These are phyloP conservation scores for Xestoiulus laeticollis DNA, from an alignment of 2,888 invertebrate species.

Conservation along the genomic window DNA sequence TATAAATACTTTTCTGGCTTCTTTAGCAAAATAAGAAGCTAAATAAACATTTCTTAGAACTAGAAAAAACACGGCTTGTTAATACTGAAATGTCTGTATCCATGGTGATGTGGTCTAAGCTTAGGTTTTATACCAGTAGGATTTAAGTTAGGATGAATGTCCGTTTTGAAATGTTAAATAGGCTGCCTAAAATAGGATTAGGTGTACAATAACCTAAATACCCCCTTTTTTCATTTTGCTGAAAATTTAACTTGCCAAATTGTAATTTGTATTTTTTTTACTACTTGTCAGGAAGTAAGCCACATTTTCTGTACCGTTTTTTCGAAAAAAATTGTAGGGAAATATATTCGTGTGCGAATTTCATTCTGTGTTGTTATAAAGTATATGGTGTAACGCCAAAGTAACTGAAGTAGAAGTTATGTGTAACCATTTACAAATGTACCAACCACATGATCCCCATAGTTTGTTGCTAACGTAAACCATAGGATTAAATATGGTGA, in stretches of 20 bases:
- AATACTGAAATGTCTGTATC: not conserved
- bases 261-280: not conserved
- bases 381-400: no score
- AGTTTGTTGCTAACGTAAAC: not conserved
- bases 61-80: not conserved
- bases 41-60: not conserved
- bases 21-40: not conserved
- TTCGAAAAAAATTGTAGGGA: not conserved
- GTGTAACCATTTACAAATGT: no score
- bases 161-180: constrained; percentile 25
- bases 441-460: not conserved
- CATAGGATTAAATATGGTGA: not conserved
- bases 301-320: not conserved
- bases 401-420: no score
- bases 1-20: not conserved
- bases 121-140: not conserved
- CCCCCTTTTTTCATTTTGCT: not conserved
- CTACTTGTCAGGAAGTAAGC: no score
- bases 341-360: no score
- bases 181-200: constrained; percentile 24
- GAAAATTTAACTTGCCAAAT: not conserved
- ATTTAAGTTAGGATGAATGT: constrained; percentile 14
- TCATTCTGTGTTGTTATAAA: no score
- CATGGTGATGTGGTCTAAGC: not conserved
- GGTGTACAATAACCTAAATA: constrained; percentile 10